Conservation (phyloP, 2,797 vertebrate species). For the Alauda arvensis region DNA sequence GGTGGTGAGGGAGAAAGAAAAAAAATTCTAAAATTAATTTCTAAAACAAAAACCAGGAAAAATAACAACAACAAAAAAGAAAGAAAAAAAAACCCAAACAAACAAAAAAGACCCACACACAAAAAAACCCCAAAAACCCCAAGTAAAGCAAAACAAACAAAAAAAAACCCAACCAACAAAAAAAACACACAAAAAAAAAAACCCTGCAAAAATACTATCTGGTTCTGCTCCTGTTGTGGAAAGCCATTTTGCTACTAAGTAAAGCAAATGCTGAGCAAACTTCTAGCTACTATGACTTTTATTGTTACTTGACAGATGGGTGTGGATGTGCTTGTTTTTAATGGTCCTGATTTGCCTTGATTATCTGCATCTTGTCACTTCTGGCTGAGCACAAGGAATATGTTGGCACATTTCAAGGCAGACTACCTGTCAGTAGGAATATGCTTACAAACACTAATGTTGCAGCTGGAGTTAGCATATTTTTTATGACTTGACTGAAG, state of each 20-base stretch:
- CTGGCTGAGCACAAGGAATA: background rate
- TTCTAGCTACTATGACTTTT: background rate
- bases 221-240: background rate
- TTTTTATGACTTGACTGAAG: background rate
- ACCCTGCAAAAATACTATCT: background rate
- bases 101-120: background rate
- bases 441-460: background rate
- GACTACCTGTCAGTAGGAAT: background rate
- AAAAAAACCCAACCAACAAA: too few relatives aligned
- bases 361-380: background rate
- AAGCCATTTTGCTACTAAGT: slow-evolving; percentile 2
- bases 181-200: background rate
- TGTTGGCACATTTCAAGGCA: background rate
- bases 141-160: background rate
- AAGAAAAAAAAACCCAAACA: background rate
- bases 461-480: background rate
- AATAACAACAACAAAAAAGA: background rate
- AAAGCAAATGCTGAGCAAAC: background rate
- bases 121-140: background rate
- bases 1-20: too few relatives aligned
- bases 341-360: slow-evolving; percentile 9
- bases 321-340: slow-evolving; percentile 34
- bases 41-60: too few relatives aligned
- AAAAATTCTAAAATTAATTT: background rate
- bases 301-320: slow-evolving; percentile 26